A percentile compares a stretch with the other conserved stretches of the same genome.
Evolutionary conservation across 2,797 vertebrate genomes (phyloP).

Genomic region (Manis javanica): DNA sequence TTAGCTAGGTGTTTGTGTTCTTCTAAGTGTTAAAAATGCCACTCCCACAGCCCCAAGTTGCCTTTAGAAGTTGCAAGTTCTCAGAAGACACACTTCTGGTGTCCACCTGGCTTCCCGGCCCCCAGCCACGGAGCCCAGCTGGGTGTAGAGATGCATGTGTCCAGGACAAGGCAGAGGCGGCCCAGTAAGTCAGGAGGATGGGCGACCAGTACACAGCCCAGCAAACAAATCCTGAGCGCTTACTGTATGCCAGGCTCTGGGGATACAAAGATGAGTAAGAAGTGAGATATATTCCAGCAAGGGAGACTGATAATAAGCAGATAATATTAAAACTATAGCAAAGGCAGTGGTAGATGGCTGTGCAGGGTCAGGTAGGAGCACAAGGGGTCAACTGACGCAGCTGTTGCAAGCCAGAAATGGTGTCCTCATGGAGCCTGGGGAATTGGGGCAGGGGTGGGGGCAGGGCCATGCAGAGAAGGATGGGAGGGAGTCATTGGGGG

Average conservation of each 20-base stretch:
- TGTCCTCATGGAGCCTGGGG: neutral
- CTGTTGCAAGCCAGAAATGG: neutral
- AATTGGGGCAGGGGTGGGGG: fast-evolving
- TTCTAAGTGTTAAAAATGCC: constrained; percentile 1
- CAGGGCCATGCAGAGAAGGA: neutral
- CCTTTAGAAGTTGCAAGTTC: neutral
- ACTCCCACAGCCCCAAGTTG: neutral
- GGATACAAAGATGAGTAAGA: neutral
- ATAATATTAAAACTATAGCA: neutral
- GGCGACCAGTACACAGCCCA: neutral
- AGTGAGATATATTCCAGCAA: neutral
- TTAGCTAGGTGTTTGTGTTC: neutral
- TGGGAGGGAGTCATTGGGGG: neutral
- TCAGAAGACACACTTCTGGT: neutral
- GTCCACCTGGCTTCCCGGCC: neutral
- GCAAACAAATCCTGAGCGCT: neutral
- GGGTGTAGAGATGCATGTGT: neutral
- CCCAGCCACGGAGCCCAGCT: neutral
- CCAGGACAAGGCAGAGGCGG: neutral
- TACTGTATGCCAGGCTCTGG: neutral
- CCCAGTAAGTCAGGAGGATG: neutral
- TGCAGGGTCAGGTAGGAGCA: neutral
- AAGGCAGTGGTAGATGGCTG: neutral
- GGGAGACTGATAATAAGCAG: neutral
- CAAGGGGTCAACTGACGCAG: neutral